phyloP scores from a whole-genome alignment of 2,113 vertebrate species.

The Cromileptes altivelis region DNA sequence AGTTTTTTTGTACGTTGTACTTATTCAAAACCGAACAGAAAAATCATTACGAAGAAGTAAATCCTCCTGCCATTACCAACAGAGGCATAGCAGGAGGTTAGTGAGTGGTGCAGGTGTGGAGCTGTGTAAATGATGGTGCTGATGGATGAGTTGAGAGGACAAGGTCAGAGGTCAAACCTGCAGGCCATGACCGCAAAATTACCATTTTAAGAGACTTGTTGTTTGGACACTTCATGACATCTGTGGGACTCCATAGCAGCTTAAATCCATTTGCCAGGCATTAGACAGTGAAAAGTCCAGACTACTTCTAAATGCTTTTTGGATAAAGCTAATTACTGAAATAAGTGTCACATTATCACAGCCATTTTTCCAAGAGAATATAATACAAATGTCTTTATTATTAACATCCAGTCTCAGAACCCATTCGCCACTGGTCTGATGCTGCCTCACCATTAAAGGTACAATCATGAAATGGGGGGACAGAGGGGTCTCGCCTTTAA shows the following conservation, averaged over 20 bases:
- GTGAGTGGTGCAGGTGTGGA: conserved; percentile 4
- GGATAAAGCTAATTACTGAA: conserved; percentile 1
- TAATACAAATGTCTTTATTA: too few species aligned
- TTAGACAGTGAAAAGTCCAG: not conserved
- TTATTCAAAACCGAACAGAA: not conserved
- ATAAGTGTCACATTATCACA: not conserved
- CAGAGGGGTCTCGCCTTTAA: too few species aligned
- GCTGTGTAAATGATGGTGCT: conserved; percentile 36
- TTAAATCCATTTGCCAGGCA: conserved; percentile 14
- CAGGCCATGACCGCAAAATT: conserved; percentile 46
- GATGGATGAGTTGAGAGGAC: conserved; percentile 58
- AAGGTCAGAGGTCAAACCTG: conserved; percentile 65
- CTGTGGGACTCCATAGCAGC: conserved; percentile 44
- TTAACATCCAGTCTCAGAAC: too few species aligned
- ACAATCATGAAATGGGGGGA: too few species aligned
- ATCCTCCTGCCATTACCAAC: not conserved
- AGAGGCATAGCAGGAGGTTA: not conserved
- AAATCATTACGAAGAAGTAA: not conserved
- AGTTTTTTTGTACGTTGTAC: not conserved
- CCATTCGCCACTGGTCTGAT: too few species aligned
- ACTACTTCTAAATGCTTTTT: conserved; percentile 7
- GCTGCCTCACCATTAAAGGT: too few species aligned
- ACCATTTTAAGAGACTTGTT: conserved; percentile 43
- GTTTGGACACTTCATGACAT: conserved; percentile 34
- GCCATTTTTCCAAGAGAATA: not conserved